A percentile compares a stretch with the other conserved stretches of the same genome.
phyloP scores from a whole-genome alignment of 1,140 invertebrate species.

The Sycophila sp. region DNA sequence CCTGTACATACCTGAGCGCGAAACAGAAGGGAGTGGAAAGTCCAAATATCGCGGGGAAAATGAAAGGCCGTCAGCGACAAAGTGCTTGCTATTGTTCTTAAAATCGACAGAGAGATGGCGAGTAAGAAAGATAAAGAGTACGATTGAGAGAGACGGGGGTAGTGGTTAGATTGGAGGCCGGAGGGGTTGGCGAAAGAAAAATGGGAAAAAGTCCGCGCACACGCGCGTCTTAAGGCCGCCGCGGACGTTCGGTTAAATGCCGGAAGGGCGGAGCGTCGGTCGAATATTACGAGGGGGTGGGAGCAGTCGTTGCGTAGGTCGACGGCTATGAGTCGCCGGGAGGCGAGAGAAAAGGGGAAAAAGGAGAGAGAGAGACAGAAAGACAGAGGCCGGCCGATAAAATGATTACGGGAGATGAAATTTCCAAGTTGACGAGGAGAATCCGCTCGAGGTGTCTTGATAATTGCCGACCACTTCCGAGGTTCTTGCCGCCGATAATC shows the following conservation, averaged over 20 bases:
- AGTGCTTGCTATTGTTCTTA: conserved; percentile 23
- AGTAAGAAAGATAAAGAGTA: not conserved
- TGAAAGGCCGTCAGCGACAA: conserved; percentile 22
- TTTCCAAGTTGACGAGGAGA: conserved; percentile 50
- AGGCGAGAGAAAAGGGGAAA: conserved; percentile 13
- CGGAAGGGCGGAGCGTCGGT: not conserved
- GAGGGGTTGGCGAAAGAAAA: too few relatives aligned
- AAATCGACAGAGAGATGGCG: not conserved
- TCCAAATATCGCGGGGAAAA: conserved; percentile 10
- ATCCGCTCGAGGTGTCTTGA: conserved; percentile 8
- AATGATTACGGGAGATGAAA: conserved; percentile 58
- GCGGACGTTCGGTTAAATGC: not conserved
- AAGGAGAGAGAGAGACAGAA: not conserved
- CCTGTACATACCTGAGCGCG: not conserved
- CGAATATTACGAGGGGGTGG: not conserved
- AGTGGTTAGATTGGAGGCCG: too few relatives aligned
- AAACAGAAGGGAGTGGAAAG: conserved; percentile 34
- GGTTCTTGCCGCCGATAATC: conserved; percentile 37
- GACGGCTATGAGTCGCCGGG: not conserved
- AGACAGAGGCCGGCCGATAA: conserved; percentile 41
- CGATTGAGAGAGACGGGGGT: not conserved
- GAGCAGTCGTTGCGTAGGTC: not conserved
- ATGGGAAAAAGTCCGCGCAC: too few relatives aligned
- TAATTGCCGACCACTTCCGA: conserved; percentile 2
- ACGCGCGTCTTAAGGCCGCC: too few relatives aligned